Evolutionary conservation across 2,888 invertebrate species (phyloP).

Genomic region (Amiota communis): DNA sequence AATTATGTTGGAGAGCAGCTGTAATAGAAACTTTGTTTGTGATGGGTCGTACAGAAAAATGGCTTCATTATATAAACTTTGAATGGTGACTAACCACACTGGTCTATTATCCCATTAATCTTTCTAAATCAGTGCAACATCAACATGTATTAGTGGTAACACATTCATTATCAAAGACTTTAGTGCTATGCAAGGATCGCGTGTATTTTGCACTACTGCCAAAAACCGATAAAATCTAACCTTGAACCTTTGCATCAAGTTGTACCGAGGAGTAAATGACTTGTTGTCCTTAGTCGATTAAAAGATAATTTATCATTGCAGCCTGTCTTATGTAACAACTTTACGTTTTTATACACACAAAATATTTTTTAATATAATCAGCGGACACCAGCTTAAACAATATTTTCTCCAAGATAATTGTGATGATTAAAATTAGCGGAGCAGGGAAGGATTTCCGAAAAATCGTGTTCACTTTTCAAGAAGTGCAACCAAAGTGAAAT

Average conservation of each 20-base stretch:
- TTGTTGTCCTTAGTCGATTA: conserved; percentile 50
- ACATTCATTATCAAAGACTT: background rate
- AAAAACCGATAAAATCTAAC: conserved; percentile 9
- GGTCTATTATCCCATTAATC: conserved; percentile 16
- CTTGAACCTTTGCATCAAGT: conserved; percentile 19
- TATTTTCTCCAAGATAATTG: too few relatives aligned
- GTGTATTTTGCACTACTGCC: background rate
- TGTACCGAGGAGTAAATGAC: background rate
- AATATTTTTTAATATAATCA: too few relatives aligned
- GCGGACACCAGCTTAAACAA: too few relatives aligned
- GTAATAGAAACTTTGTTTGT: too few relatives aligned
- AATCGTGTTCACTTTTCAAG: background rate
- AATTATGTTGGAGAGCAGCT: too few relatives aligned
- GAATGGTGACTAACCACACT: background rate
- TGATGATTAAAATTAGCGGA: too few relatives aligned
- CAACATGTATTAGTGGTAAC: background rate
- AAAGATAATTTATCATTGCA: conserved; percentile 62
- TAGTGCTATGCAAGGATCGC: background rate
- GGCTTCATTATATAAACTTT: conserved; percentile 22
- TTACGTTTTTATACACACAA: too few relatives aligned
- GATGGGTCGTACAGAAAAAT: background rate
- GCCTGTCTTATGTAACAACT: conserved; percentile 21
- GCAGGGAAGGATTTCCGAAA: too few relatives aligned
- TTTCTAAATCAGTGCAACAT: conserved; percentile 14
- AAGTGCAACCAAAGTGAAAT: conserved; percentile 28